A percentile compares a stretch with the other conserved stretches of the same genome.
Conservation (phyloP, 2,113 vertebrate species). For the Climacteris rufus region DNA sequence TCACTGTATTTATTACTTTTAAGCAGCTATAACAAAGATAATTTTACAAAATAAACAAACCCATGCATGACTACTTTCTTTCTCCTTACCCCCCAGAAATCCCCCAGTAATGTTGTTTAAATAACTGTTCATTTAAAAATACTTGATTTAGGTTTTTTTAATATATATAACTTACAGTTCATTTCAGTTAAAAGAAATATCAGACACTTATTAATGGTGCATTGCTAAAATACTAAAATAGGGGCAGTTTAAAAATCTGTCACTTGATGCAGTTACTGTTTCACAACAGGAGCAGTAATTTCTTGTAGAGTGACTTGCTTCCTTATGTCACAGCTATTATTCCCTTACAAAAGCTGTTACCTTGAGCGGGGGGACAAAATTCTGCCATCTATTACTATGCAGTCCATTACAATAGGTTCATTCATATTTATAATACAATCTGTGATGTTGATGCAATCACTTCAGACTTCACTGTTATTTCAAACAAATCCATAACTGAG, state of each 20-base stretch:
- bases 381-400: constrained; percentile 30
- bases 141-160: neutral
- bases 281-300: constrained; percentile 43
- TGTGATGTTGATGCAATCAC: constrained; percentile 68
- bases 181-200: constrained; percentile 55
- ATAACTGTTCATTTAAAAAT: constrained; percentile 26
- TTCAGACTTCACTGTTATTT: constrained; percentile 73
- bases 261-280: constrained; percentile 13
- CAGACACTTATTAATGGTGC: constrained; percentile 27
- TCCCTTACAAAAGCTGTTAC: constrained; percentile 45
- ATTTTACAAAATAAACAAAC: neutral
- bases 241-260: constrained; percentile 29
- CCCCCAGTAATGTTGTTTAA: neutral
- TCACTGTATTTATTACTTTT: neutral
- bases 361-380: constrained; percentile 20
- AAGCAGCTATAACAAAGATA: neutral
- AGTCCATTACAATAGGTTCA: constrained; percentile 63
- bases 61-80: neutral
- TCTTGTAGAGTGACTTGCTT: constrained; percentile 44
- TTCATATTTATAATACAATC: constrained; percentile 79
- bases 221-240: constrained; percentile 30
- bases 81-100: rapidly evolving
- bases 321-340: constrained; percentile 46
- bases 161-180: neutral
- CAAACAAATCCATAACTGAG: constrained; percentile 78